Evolutionary conservation across 2,797 vertebrate genomes (phyloP).

Genomic region (Hybognathus amarus): DNA sequence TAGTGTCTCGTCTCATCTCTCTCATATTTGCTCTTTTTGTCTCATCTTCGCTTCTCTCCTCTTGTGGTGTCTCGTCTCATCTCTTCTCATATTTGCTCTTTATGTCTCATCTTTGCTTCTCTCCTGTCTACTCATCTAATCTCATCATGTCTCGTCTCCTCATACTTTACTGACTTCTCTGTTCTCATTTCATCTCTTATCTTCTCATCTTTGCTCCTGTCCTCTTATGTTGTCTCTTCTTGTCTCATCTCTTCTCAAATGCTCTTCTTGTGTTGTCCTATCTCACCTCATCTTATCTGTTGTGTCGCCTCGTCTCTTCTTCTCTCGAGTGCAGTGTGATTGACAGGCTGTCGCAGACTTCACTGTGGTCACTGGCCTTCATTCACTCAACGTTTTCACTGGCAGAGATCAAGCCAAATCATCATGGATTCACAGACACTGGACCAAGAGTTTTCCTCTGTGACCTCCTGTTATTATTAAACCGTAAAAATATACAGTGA

Average conservation of each 20-base stretch:
- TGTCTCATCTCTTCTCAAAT: not conserved
- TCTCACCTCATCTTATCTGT: no score
- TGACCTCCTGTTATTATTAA: slow-evolving; percentile 1
- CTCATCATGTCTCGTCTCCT: slow-evolving; percentile 8
- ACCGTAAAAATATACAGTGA: not conserved
- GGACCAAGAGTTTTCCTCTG: not conserved
- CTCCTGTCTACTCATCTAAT: not conserved
- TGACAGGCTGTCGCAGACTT: slow-evolving; percentile 75
- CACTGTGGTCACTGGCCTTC: slow-evolving; percentile 3
- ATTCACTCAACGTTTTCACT: not conserved
- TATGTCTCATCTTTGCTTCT: slow-evolving; percentile 56
- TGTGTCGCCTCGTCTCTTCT: slow-evolving; percentile 14
- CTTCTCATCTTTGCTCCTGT: no score
- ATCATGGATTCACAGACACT: not conserved
- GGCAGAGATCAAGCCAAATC: not conserved
- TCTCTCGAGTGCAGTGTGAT: slow-evolving; percentile 70
- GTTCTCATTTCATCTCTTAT: no score
- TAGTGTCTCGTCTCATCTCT: no score
- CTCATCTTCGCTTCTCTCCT: slow-evolving; percentile 55
- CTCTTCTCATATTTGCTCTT: not conserved
- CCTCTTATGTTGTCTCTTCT: not conserved
- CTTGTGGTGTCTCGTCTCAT: no score
- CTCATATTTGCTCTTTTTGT: not conserved
- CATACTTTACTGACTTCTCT: no score
- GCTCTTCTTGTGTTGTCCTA: not conserved